Base-by-base conservation (phyloP, 2,113 vertebrate genomes). In the Zapornia atra region DNA sequence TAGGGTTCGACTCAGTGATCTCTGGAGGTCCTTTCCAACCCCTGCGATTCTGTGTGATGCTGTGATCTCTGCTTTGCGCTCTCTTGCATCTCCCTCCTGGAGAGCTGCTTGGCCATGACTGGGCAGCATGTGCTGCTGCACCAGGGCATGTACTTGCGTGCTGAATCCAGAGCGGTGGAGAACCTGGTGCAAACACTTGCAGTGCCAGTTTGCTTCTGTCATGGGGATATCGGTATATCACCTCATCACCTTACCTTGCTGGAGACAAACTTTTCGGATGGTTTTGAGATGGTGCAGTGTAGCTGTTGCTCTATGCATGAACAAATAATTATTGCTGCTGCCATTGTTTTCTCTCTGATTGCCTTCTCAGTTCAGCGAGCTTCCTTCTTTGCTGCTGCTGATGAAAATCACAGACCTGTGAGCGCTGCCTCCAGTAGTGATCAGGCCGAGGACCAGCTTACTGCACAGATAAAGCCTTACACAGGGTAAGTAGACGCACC, bases 331-430 rank as follows among this genome's bases (percentile, higher is more conserved):
- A 6, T 57, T 50, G n/a, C 40, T 92, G 70, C 79, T 96, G 70
- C 44, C 44, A 4, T 29, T 68, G 61, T 48, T 92, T 42, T 82
- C 17, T 54, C 44, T 79, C 50, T 9, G 4, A 73, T 82, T 94
- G 34, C 51, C 28, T 86, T 69, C 87, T 53, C 97, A 99, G 99
- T 99, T 97, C 99, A 99, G 95, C 97, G 99, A 97, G 98, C 99
- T 97, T 99, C 98, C 11, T 98, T 98, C 97, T 98, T 99, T 92
- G 98, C 98, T 95, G 98, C 98, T 96, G 98, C 98, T 91, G 99
- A 99, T 92, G 99, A 98, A 95, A 99, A 98, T 96, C 98, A 98
- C 90, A 98, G 98, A 73, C 98, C 98, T 80, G 97, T 99, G 96
- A 98, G 97, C 1, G 98, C 98, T 54, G 98, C 98, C 48, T 99